Evolutionary conservation across 2,888 invertebrate species (phyloP).

Genomic region (Suillia variegata): DNA sequence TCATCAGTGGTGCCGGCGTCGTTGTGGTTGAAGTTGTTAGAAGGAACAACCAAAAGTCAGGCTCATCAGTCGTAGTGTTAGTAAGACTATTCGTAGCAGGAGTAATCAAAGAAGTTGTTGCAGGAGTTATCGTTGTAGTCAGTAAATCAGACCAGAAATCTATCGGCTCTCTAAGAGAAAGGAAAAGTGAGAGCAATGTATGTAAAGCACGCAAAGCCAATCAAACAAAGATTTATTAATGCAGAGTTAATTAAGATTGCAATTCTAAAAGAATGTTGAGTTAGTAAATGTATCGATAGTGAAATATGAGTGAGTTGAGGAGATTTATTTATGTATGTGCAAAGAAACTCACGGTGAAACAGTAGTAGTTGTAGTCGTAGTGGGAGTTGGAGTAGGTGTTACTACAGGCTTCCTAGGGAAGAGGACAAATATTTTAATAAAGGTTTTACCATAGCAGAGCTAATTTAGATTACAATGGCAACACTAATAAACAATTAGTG

Average conservation of each 20-base stretch:
- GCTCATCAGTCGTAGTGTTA: slow-evolving; percentile 22
- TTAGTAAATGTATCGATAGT: slow-evolving; percentile 5
- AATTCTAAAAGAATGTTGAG: neutral
- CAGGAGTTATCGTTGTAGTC: slow-evolving; percentile 9
- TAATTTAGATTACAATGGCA: no score
- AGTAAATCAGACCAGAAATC: slow-evolving; percentile 31
- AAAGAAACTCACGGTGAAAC: neutral
- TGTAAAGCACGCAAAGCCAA: slow-evolving; percentile 9
- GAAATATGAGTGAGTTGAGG: no score
- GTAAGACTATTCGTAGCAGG: no score
- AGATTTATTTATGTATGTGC: neutral
- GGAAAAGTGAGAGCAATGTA: slow-evolving; percentile 17
- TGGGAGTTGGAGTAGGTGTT: no score
- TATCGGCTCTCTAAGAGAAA: slow-evolving; percentile 12
- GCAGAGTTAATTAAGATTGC: no score
- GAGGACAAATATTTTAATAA: no score
- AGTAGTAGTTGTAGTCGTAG: neutral
- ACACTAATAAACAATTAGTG: no score
- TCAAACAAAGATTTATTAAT: no score
- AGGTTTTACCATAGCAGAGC: no score
- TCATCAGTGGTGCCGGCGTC: slow-evolving; percentile 29
- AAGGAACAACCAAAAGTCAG: slow-evolving; percentile 25
- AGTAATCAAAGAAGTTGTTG: no score
- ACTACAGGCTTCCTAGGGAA: no score
- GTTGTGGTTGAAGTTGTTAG: slow-evolving; percentile 26